Base-by-base conservation (phyloP, 2,797 vertebrate species). In the Champsocephalus esox region DNA sequence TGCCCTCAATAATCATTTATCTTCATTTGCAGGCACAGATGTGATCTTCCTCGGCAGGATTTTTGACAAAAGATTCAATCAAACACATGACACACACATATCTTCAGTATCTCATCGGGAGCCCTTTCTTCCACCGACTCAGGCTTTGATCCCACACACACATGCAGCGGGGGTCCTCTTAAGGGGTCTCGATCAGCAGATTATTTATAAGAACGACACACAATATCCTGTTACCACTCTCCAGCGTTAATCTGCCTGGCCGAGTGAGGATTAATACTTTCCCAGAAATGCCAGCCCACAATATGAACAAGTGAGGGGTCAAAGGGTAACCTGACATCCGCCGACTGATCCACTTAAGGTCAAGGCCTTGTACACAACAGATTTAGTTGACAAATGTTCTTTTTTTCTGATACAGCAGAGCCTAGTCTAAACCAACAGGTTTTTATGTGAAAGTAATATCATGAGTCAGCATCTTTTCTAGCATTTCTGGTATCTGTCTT, bases 181-280 rank as follows among this genome's bases (percentile, higher is more conserved):
- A 48, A 52, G 19, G 51, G 84, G 67, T 71, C 82, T 73, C 54
- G 5, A 74, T 80, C 75, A 48, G 65, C 64, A 85, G 86, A 89
- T 90, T 88, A 85, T 87, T 79, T n/a, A 51, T 73, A 77, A 84
- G 70, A 64, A 75, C 59, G 17, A 66, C 66, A 73, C 51, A 74
- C 61, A 79, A 66, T 79, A 81, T 82, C 84, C 54, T 78, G 56
- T 75, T 43, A 72, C 56, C 34, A 12, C 81, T 79, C 78, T 57
- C 60, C 54, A 59, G 21, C 60, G 16, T 66, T 85, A 89, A 89
- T 86, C 87, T 59, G 76, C 66, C 69, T 70, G 73, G 84, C 76
- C 49, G 41, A 64, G 55, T 16, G 48, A 38, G 73, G 55, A 79
- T 83, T 91, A 86, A 85, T 70, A 59, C 32, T 32, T 82, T 87